phyloP scores from a whole-genome alignment of 1,140 invertebrate genomes.

The Aphidius gifuensis region DNA sequence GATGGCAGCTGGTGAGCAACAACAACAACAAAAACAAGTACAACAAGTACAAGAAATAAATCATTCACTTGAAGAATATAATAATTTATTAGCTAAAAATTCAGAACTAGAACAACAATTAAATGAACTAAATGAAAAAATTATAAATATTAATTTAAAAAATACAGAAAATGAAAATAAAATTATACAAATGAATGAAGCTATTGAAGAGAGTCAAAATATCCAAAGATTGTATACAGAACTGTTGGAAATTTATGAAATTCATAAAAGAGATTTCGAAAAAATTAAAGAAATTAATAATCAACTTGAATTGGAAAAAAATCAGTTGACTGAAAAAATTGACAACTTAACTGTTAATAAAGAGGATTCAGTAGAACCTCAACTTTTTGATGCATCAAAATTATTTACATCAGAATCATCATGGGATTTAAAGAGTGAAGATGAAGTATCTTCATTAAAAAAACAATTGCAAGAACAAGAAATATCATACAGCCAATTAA shows the following conservation, averaged over 20 bases:
- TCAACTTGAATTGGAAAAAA: conserved; percentile 42
- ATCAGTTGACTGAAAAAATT: conserved; percentile 34
- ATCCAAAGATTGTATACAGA: conserved; percentile 22
- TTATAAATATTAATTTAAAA: conserved; percentile 47
- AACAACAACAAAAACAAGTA: background rate
- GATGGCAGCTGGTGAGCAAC: conserved; percentile 20
- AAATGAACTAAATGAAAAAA: conserved; percentile 55
- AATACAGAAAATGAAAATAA: conserved; percentile 43
- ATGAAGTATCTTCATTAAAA: conserved; percentile 31
- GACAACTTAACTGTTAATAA: conserved; percentile 29
- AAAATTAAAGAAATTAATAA: conserved; percentile 41
- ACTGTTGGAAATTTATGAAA: conserved; percentile 19
- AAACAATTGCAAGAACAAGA: conserved; percentile 23
- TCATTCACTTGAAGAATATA: conserved; percentile 34
- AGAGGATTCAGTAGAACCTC: conserved; percentile 26
- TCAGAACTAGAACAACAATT: conserved; percentile 56
- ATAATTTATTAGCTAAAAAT: conserved; percentile 57
- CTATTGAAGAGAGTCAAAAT: background rate
- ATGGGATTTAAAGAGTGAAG: conserved; percentile 14
- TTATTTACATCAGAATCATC: conserved; percentile 30
- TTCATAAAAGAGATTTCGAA: conserved; percentile 34
- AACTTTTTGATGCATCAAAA: conserved; percentile 39
- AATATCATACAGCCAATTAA: background rate
- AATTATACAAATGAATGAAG: conserved; percentile 23
- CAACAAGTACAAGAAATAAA: too few relatives aligned